Percentiles rank a stretch among this genome's conserved stretches.
Conservation (phyloP, 2,888 invertebrate species). For the Nomada goodeniana region DNA sequence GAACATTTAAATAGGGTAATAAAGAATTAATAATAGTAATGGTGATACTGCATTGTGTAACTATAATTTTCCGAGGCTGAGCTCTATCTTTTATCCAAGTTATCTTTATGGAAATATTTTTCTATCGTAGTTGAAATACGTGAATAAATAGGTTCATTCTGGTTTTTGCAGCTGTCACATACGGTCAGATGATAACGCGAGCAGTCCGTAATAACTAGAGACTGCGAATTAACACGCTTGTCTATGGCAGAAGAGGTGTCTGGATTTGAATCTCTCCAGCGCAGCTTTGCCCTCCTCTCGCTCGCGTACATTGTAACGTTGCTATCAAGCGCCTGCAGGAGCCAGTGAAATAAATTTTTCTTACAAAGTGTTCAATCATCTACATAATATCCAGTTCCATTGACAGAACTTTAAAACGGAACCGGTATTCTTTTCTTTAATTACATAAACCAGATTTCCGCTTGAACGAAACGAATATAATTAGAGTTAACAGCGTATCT, state of each 20-base stretch:
- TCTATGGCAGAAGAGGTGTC: constrained; percentile 25
- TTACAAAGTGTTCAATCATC: not conserved
- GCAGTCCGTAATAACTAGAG: not conserved
- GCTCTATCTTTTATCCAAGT: too few relatives aligned
- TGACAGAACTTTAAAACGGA: not conserved
- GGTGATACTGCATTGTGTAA: too few relatives aligned
- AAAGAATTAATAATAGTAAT: too few relatives aligned
- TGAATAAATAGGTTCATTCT: not conserved
- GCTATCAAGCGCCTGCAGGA: constrained; percentile 2
- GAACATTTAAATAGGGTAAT: too few relatives aligned
- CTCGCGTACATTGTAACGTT: not conserved
- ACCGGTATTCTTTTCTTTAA: too few relatives aligned
- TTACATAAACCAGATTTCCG: too few relatives aligned
- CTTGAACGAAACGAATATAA: too few relatives aligned
- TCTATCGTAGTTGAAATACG: not conserved
- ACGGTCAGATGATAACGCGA: constrained; percentile 17
- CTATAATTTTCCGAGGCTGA: not conserved
- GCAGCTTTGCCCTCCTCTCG: constrained; percentile 15
- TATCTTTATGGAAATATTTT: not conserved
- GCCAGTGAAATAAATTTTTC: not conserved
- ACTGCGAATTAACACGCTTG: constrained; percentile 35
- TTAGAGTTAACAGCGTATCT: too few relatives aligned
- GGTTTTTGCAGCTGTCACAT: constrained; percentile 16
- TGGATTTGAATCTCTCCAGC: constrained; percentile 25
- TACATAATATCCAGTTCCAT: not conserved